Conservation (phyloP, 2,797 vertebrate species). For the Meriones psammophilus region DNA sequence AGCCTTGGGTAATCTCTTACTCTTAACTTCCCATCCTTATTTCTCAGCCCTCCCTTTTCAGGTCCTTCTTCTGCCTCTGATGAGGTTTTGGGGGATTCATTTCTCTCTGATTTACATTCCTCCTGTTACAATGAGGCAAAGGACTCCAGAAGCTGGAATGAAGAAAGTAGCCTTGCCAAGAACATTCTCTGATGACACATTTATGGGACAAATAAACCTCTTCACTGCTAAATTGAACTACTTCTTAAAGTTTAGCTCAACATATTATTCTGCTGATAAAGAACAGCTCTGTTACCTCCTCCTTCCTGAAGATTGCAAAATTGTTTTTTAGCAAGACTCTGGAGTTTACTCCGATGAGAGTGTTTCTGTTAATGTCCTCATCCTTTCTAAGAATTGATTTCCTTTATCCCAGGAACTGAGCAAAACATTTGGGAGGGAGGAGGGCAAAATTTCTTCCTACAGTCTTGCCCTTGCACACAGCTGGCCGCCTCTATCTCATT, state of each 20-base stretch:
- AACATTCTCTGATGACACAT: background rate
- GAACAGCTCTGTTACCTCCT: background rate
- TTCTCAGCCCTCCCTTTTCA: background rate
- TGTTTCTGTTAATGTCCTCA: slow-evolving; percentile 45
- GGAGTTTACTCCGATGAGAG: background rate
- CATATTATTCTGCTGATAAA: background rate
- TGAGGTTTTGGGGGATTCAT: background rate
- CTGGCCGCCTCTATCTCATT: slow-evolving; percentile 4
- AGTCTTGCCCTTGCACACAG: slow-evolving; percentile 26
- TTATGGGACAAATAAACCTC: background rate
- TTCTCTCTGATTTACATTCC: slow-evolving; percentile 2
- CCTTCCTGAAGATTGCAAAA: background rate
- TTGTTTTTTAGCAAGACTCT: slow-evolving; percentile 25
- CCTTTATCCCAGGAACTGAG: slow-evolving; percentile 17
- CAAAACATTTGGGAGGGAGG: background rate
- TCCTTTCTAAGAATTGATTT: slow-evolving; percentile 32
- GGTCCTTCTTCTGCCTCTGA: background rate
- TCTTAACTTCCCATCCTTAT: background rate
- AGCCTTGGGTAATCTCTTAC: background rate
- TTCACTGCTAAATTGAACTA: background rate
- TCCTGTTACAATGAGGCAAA: background rate
- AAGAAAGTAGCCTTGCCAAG: background rate
- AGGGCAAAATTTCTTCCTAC: background rate
- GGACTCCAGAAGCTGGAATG: background rate
- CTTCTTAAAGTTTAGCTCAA: background rate